Base-by-base conservation (phyloP, 2,888 invertebrate species). In the Lycocerus yunnanus region DNA sequence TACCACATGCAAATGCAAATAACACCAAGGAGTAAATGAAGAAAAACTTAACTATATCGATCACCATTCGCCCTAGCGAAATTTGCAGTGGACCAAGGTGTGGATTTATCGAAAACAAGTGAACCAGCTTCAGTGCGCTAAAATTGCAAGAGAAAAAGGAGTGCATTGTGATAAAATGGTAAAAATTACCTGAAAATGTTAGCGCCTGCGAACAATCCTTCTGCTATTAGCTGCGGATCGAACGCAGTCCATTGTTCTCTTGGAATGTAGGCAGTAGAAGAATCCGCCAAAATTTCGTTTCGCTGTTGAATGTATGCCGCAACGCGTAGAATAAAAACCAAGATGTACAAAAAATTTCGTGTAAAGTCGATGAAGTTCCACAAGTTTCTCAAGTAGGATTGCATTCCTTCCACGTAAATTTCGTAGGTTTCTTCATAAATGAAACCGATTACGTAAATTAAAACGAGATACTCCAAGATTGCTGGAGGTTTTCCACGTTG, bases 361-460 rank as follows among this genome's bases (percentile, higher is more conserved):
- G 94, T 93, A 85, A 97, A 97, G 88, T 98, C 98, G 69, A 98
- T 95, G 84, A 97, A 95, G 87, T 98, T 98, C 98, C 98, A 98
- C 91, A 98, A 92, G 85, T 98, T 96, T 24, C 95, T 90, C 21
- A 97, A 89, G 84, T 98, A 98, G 0, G 93, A 93, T 58, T 91
- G 90, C 67, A 97, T 90, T n/a, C 98, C 98, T 84, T 95, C 93
- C 16, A 92, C 91, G 89, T 93, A 97, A 77, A 97, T 93, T 86
- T 97, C 96, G 85, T 95, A 94, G 3, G 95, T 93, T 88, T 98
- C 98, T 84, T 97, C 94, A 93, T 94, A 95, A 81, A 98, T 93
- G 84, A 97, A 95, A 21, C 95, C 97, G 68, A 95, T 84, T 5
- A 98, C 95, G 86, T 96, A 98, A 68, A 95, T 85, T 0, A 95